Evolutionary conservation across 1,140 invertebrate genomes (phyloP), one percentile per base, ranked within the genome.

Genomic region (Heliconius hermathena): DNA sequence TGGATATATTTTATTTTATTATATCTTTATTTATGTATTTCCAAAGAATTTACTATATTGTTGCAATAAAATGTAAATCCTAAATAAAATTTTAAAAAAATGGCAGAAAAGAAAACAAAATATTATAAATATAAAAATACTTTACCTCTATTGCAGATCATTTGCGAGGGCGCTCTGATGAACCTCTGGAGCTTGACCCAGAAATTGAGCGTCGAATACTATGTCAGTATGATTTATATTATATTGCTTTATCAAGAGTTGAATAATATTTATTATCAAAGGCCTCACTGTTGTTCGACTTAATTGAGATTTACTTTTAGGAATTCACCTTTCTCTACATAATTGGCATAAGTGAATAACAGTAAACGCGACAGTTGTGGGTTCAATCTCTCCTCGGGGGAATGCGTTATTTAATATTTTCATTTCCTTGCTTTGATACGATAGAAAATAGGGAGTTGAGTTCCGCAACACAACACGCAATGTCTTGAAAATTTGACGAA

Each of bases 151-250:
- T 57, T 57, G 54, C 76, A 93, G 91, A 93, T 89, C 90, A 90
- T 76, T 80, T 91, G 54, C 85, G 90, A 29, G 88, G 79, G 1
- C 85, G 89, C 8, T 85, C 87, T 18, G 90, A 90, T 33, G 91
- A 90, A 9, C 80, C 78, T n/a, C 60, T 86, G 26, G 78, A 85
- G 8, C 86, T 88, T 33, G 85, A 78, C 18, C 81, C 85, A 18
- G 88, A 81, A 46, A 36, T 82, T 8, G 84, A 79, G 2, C 87
- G 90, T 71, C 83, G 86, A 22, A 86, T 88, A 79, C 74, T 92
- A 57, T 91, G 91, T 92, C 82, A 90, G 91, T 92, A 81, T 74
- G 41, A 22, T 57, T 57, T 57, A 57, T 76, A n/a, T 76, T 4
- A 66, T 29, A 72, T 73, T 57, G 38, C 33, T 76, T 70, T 41